phyloP scores from a whole-genome alignment of 2,888 invertebrate genomes.

The Nezara viridula region DNA sequence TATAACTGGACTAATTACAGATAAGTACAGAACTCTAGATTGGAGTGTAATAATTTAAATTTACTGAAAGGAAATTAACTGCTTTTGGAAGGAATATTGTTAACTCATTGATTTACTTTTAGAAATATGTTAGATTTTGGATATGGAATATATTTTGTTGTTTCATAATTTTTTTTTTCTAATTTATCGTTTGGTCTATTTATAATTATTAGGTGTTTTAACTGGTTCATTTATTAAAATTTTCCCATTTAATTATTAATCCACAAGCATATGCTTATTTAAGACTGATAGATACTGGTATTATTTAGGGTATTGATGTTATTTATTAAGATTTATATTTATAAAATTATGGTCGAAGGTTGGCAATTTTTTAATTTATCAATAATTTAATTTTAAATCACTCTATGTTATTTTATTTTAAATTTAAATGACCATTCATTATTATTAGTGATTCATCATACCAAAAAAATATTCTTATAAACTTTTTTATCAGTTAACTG shows the following conservation, averaged over 20 bases:
- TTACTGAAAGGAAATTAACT: not conserved
- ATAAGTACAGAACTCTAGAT: not conserved
- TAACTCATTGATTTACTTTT: slow-evolving; percentile 1
- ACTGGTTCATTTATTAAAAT: not conserved
- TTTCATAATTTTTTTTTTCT: not conserved
- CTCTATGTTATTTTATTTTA: too few relatives aligned
- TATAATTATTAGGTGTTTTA: not conserved
- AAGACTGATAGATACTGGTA: not conserved
- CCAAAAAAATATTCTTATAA: too few relatives aligned
- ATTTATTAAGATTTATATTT: not conserved
- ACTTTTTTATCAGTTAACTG: too few relatives aligned
- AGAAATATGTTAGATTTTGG: not conserved
- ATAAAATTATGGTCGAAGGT: not conserved
- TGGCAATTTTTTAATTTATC: not conserved
- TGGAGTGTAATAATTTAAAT: not conserved
- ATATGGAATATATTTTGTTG: not conserved
- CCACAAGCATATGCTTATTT: not conserved
- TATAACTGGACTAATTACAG: not conserved
- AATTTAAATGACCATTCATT: too few relatives aligned
- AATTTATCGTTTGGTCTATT: not conserved
- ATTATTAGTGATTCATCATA: too few relatives aligned
- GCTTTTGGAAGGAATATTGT: slow-evolving; percentile 39
- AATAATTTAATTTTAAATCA: too few relatives aligned
- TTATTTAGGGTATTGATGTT: not conserved
- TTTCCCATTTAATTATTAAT: not conserved